Evolutionary conservation across 2,888 invertebrate species (phyloP).

Genomic region (Lycaena phlaeas): DNA sequence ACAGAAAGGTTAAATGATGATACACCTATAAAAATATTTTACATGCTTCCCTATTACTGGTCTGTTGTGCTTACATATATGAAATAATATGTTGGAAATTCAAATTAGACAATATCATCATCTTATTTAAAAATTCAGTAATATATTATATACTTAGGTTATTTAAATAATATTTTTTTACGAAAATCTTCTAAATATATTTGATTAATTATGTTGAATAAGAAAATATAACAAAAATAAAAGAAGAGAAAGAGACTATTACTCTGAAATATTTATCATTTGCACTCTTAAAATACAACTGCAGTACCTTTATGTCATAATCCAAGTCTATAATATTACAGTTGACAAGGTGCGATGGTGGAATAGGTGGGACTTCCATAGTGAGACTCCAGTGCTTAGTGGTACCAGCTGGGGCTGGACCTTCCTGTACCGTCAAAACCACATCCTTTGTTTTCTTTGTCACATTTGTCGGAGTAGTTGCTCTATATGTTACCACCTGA

Average conservation of each 20-base stretch:
- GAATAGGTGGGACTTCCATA: slow-evolving; percentile 80
- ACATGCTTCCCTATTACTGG: too few species aligned
- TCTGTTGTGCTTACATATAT: too few species aligned
- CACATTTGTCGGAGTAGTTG: slow-evolving; percentile 74
- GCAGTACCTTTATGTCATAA: slow-evolving; percentile 78
- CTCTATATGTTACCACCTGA: slow-evolving; percentile 75
- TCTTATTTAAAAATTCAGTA: too few species aligned
- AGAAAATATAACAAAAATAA: neutral
- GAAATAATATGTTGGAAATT: too few species aligned
- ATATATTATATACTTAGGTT: too few species aligned
- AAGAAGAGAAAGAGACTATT: neutral
- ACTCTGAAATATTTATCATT: neutral
- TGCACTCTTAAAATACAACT: neutral
- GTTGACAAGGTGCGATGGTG: slow-evolving; percentile 83
- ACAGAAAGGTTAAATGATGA: too few species aligned
- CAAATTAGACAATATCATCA: too few species aligned
- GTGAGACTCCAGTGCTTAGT: slow-evolving; percentile 76
- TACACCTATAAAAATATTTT: too few species aligned
- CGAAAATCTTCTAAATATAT: too few species aligned
- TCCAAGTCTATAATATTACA: slow-evolving; percentile 84
- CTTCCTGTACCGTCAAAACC: slow-evolving; percentile 77
- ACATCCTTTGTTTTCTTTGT: slow-evolving; percentile 73
- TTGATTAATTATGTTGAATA: too few species aligned
- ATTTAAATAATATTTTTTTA: too few species aligned
- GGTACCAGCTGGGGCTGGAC: slow-evolving; percentile 74